phyloP scores from a whole-genome alignment of 30 jellyfish, hydroid and myxozoan species.

The Euphysa ruthae region DNA sequence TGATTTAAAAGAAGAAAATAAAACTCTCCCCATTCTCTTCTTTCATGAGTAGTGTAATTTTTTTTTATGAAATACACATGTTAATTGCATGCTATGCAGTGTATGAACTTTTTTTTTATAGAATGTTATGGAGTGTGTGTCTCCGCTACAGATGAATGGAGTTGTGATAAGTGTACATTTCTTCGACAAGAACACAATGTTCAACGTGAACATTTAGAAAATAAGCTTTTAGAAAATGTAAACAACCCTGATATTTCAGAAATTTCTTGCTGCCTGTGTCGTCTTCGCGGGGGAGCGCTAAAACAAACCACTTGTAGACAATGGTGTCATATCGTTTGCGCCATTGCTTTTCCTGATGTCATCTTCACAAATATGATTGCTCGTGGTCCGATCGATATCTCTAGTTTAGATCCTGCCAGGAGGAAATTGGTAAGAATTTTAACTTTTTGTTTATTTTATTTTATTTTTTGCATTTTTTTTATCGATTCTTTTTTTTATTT shows the following conservation, averaged over 20 bases:
- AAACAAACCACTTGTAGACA: conserved; percentile 48
- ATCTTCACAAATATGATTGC: conserved; percentile 26
- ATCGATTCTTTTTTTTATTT: too few relatives aligned
- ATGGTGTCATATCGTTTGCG: conserved; percentile 93
- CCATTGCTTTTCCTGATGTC: conserved; percentile 64
- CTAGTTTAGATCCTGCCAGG: conserved; percentile 53
- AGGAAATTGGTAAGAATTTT: conserved; percentile 49
- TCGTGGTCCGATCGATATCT: conserved; percentile 48
- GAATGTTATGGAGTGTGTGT: conserved; percentile 28
- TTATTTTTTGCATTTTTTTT: background rate
- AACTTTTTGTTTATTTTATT: background rate
- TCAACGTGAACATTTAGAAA: too few relatives aligned
- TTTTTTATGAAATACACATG: too few relatives aligned
- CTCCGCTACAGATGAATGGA: conserved; percentile 5
- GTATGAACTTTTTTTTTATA: conserved; percentile 4
- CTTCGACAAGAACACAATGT: too few relatives aligned
- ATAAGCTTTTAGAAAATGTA: too few relatives aligned
- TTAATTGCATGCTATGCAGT: too few relatives aligned
- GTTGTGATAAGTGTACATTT: conserved; percentile 15
- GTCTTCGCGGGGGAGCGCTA: conserved; percentile 77
- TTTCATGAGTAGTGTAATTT: too few relatives aligned
- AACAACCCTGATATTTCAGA: background rate
- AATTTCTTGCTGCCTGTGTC: conserved; percentile 47
- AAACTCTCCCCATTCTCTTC: too few relatives aligned
- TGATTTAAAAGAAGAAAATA: too few relatives aligned